Percentiles rank a stretch among this genome's conserved stretches.
phyloP scores from a whole-genome alignment of 2,113 vertebrate species.

The Peucedramus taeniatus region DNA sequence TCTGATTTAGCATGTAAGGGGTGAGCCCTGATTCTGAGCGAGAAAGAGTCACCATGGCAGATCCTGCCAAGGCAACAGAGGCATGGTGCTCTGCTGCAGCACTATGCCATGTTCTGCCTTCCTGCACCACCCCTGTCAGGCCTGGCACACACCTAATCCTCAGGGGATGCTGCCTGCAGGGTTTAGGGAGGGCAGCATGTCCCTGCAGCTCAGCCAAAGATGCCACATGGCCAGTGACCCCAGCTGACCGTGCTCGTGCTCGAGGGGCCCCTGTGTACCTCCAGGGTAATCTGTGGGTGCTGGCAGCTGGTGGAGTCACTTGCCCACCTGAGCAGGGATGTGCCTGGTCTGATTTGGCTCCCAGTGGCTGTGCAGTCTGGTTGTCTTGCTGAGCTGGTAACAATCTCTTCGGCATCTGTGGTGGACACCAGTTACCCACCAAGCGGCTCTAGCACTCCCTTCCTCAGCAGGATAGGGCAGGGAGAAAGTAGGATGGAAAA shows the following conservation, averaged over 20 bases:
- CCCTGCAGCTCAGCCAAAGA: background rate
- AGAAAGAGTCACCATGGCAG: accelerated
- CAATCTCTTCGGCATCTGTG: background rate
- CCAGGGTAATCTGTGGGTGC: accelerated
- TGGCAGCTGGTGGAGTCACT: background rate
- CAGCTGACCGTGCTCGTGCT: accelerated
- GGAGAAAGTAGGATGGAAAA: background rate
- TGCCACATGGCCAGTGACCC: background rate
- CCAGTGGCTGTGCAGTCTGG: background rate
- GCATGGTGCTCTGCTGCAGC: background rate
- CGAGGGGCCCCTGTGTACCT: accelerated
- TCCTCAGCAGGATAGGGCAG: background rate
- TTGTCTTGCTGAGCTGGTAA: background rate
- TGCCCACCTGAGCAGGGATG: background rate
- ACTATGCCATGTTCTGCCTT: background rate
- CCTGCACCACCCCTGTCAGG: background rate
- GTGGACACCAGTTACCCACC: background rate
- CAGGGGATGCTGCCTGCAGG: background rate
- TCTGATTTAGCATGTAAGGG: background rate
- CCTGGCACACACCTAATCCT: background rate
- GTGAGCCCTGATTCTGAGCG: accelerated
- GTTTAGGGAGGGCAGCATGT: background rate
- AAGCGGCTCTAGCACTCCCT: background rate
- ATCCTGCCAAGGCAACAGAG: background rate
- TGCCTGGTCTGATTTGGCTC: background rate